Conservation (phyloP, 2,113 vertebrate species). For the Halichoerus grypus region DNA sequence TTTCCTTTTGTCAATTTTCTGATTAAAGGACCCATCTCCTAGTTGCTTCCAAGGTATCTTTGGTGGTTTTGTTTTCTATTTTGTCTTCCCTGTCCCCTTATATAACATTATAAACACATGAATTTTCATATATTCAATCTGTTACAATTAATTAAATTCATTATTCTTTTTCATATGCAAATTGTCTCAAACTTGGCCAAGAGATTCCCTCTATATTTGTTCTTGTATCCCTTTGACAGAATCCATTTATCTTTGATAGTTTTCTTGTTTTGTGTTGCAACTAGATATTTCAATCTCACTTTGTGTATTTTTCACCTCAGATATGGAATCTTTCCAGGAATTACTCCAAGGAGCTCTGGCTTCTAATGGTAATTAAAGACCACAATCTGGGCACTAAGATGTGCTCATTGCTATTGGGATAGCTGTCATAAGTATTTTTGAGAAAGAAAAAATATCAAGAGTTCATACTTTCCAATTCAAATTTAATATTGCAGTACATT, state of each 20-base stretch:
- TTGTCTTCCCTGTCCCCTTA: neutral
- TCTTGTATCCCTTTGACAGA: neutral
- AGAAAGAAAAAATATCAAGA: neutral
- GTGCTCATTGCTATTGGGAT: neutral
- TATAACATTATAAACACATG: neutral
- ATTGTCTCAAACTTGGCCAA: neutral
- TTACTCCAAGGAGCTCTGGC: neutral
- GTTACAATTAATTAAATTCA: neutral
- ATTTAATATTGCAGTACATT: neutral
- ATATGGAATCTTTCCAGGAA: neutral
- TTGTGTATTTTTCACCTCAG: neutral
- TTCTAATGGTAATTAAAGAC: neutral
- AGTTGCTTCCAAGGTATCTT: neutral
- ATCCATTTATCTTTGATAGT: neutral
- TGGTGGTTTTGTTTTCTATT: neutral
- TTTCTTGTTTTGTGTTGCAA: neutral
- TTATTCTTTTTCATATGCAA: neutral
- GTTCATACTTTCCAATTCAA: neutral
- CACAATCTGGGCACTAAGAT: neutral
- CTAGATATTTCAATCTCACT: neutral
- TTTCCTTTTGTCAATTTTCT: slow-evolving; percentile 31
- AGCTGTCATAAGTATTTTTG: neutral
- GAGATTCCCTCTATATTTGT: neutral
- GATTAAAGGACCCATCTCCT: neutral
- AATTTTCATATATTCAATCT: slow-evolving; percentile 15